Evolutionary conservation across 2,797 vertebrate species (phyloP), one percentile per base, ranked within the genome.

Genomic region (Rhinichthys osculus): DNA sequence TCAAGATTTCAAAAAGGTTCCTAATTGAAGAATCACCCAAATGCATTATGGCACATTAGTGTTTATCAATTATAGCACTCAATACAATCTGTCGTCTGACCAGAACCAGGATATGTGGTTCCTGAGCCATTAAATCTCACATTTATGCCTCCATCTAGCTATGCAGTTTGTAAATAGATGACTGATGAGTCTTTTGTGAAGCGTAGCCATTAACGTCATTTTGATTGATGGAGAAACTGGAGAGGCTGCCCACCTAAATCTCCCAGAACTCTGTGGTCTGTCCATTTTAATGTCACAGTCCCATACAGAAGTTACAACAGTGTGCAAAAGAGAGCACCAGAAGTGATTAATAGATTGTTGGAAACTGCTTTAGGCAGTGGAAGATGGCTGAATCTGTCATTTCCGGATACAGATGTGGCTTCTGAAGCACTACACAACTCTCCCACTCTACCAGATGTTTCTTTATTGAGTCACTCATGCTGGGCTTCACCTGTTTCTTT

Each of bases 381-480:
- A 42, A 38, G 30, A 81, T 81, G 66, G 35, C 85, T 85, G 83
- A 80, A 83, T 69, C 74, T 80, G 71, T 85, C 74, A 85, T 72
- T 67, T 64, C 77, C 59, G 33, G 71, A 30, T 85, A 42, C 79
- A 81, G 77, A 74, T 89, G 83, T 76, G 59, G 38, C 59, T 79
- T 87, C 54, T 82, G 57, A 74, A 81, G 69, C 50, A 9, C 64
- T 54, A 77, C 44, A 80, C 67, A 71, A 44, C 35, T 44, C 78
- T 59, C 67, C 83, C 57, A 79, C 33, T 85, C 42, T 54, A 27
- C 81, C 88, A 89, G 76, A 87, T 87, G 88, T 87, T 87, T 80
- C 83, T 85, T 67, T 79, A 77, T 64, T 62, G 42, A 85, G 47
- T 47, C 47, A 62, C 70, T 57, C 67, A 50, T 66, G 54, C 30